These are phyloP conservation scores for Chrysopilus asiliformis DNA, from an alignment of 2,888 invertebrate genomes.

Conservation along the genomic window DNA sequence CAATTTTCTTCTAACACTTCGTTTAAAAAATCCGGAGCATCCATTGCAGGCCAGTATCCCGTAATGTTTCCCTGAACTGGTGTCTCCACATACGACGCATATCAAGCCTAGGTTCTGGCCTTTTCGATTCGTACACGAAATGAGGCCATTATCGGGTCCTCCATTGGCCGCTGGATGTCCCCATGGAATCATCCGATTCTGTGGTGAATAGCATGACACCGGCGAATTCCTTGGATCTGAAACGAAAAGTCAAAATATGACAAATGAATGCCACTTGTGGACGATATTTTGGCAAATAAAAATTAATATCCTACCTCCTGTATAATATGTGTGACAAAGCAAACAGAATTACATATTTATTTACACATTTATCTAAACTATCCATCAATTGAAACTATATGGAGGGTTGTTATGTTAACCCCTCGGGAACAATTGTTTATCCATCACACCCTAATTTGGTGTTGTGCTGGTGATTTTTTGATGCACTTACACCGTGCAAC, in stretches of 20 bases:
- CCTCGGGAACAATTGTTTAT: conserved; percentile 34
- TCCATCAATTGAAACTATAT: no score
- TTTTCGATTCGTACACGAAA: conserved; percentile 28
- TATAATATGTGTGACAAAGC: no score
- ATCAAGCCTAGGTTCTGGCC: conserved; percentile 61
- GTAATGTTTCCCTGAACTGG: conserved; percentile 94
- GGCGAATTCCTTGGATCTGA: conserved; percentile 29
- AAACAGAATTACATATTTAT: no score
- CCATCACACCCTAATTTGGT: conserved; percentile 38
- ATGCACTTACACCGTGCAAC: no score
- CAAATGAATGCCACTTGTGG: no score
- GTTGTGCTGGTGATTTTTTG: conserved; percentile 33
- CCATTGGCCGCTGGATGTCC: conserved; percentile 23
- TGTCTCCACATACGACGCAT: conserved; percentile 95
- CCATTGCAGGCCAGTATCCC: conserved; percentile 98
- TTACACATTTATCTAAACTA: no score
- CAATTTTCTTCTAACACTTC: conserved; percentile 88
- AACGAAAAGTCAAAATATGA: conserved; percentile 9
- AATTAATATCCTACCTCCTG: no score
- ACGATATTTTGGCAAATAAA: no score
- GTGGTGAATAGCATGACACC: conserved; percentile 30
- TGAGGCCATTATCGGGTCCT: conserved; percentile 17
- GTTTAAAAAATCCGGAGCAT: conserved; percentile 97
- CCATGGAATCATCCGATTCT: conserved; percentile 31
- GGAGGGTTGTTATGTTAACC: no score